Percentiles rank a stretch among this genome's conserved stretches.
Evolutionary conservation across 2,888 invertebrate species (phyloP).

Genomic region (Bellardia pandia): DNA sequence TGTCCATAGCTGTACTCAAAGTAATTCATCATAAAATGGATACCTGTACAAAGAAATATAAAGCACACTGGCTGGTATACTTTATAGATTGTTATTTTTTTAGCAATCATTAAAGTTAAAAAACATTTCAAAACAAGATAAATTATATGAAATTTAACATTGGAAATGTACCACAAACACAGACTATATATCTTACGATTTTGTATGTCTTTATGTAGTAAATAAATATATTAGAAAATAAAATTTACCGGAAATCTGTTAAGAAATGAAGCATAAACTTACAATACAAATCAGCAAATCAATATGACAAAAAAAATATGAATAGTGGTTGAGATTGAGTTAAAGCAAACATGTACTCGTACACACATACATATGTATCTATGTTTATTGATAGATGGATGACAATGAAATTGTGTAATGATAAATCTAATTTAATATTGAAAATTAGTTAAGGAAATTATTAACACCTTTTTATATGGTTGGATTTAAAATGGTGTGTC

Average conservation of each 20-base stretch:
- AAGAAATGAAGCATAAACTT: conserved; percentile 64
- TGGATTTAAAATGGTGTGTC: background rate
- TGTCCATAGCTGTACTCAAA: background rate
- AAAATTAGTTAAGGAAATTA: background rate
- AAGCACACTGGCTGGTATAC: background rate
- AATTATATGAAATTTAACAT: conserved; percentile 62
- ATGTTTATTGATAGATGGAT: background rate
- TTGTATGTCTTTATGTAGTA: background rate
- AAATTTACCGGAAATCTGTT: conserved; percentile 60
- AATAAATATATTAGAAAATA: conserved; percentile 17
- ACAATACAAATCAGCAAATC: background rate
- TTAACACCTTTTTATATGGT: background rate
- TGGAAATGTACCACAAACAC: conserved; percentile 16
- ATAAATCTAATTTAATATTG: background rate
- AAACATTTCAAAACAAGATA: conserved; percentile 30
- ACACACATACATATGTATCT: too few relatives aligned
- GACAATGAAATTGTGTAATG: conserved; percentile 20
- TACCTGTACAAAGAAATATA: too few relatives aligned
- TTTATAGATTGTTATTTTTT: conserved; percentile 11
- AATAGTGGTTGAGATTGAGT: conserved; percentile 9
- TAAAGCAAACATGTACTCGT: background rate
- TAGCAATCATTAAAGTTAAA: conserved; percentile 37
- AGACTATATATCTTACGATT: conserved; percentile 8
- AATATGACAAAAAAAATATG: background rate
- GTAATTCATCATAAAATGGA: conserved; percentile 42